Evolutionary conservation across 2,113 vertebrate species (phyloP), one percentile per base, ranked within the genome.

Genomic region (Chelonoidis abingdonii): DNA sequence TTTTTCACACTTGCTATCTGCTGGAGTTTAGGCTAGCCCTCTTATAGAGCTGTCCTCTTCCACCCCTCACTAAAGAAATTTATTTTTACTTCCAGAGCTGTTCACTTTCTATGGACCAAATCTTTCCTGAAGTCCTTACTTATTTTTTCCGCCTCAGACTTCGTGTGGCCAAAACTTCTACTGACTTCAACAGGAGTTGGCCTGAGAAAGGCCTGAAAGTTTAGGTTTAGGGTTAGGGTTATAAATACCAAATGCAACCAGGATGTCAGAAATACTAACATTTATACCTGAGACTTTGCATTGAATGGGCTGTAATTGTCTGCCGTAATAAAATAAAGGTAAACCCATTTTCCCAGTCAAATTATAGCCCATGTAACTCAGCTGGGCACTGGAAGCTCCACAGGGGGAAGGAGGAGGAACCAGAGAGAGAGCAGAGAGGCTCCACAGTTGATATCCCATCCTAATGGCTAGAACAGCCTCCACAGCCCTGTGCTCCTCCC

Each of bases 231-330:
- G 90, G 49, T 50, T 50, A 50, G 12, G 50, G 50, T 50, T 91
- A 94, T 80, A 88, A 94, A 95, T 92, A 90, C 88, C 93, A 93
- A 41, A 93, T 89, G 89, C 84, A 85, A 79, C 92, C 88, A 83
- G 94, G 31, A 19, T 47, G 65, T 94, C 91, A 83, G 85, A 90
- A 31, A 93, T 89, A 84, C n/a, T 14, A 59, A 24, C 7, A 38
- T 24, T 81, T 54, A n/a, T 53, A 81, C 12, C 57, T 62, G 27
- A 27, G 35, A 22, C 29, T 91, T 89, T 95, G 59, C 41, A 91
- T 62, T 87, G 92, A 78, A 24, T 56, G 92, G 89, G 80, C 92
- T 96, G 94, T 86, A 88, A 80, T 87, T 57, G 92, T 96, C 94
- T 88, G 81, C 86, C 91, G 8, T 53, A 86, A 62, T 80, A 88